These are phyloP conservation scores for Lydus trimaculatus DNA, from an alignment of 2,888 invertebrate species.

Conservation along the genomic window DNA sequence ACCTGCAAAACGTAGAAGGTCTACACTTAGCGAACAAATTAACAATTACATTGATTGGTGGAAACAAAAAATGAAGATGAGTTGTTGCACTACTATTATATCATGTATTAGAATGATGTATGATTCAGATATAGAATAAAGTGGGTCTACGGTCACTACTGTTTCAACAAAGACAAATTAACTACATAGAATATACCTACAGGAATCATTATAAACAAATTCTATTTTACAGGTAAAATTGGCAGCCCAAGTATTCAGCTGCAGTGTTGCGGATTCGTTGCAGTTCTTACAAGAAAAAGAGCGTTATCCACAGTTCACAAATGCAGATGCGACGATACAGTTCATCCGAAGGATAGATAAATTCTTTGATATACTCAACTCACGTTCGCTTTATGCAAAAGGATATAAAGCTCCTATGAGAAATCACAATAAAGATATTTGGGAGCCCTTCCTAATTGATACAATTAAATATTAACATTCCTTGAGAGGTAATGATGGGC, in stretches of 20 bases:
- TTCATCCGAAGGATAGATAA: conserved; percentile 38
- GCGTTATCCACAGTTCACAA: conserved; percentile 5
- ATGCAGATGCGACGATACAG: conserved; percentile 22
- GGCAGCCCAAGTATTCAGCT: conserved; percentile 32
- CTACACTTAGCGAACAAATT: conserved; percentile 16
- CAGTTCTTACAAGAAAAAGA: conserved; percentile 15
- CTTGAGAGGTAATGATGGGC: too few species aligned
- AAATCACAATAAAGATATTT: neutral
- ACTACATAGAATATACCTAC: too few species aligned
- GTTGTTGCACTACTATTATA: too few species aligned
- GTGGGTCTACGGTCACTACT: too few species aligned
- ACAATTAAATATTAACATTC: neutral
- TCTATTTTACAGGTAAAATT: conserved; percentile 17
- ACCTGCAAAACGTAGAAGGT: conserved; percentile 7
- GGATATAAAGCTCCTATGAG: conserved; percentile 10
- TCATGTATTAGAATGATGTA: too few species aligned
- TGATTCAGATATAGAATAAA: too few species aligned
- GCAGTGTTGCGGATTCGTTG: conserved; percentile 28
- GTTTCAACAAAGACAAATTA: too few species aligned
- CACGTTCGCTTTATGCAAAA: too few species aligned
- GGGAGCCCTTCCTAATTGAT: neutral
- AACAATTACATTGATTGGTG: conserved; percentile 19
- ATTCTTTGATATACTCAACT: conserved; percentile 44
- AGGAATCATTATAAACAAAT: too few species aligned
- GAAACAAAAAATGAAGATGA: conserved; percentile 30